A percentile compares a stretch with the other conserved stretches of the same genome.
These are phyloP conservation scores for Steinernema carpocapsae DNA, from an alignment of 2,888 invertebrate genomes.

Conservation along the genomic window DNA sequence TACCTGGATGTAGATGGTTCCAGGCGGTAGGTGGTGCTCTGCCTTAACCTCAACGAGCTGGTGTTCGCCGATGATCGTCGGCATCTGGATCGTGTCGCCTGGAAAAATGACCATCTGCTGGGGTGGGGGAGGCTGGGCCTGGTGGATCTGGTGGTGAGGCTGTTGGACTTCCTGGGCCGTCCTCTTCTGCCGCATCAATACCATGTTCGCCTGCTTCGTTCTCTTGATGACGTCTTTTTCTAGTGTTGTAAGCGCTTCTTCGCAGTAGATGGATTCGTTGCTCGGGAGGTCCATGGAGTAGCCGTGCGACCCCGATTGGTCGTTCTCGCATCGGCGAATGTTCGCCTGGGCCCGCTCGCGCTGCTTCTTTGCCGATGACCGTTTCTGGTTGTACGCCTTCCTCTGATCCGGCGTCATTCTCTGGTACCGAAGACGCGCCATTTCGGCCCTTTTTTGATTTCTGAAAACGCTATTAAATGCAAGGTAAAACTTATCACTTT, in stretches of 20 bases:
- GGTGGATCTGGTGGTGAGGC: conserved; percentile 11
- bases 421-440: conserved; percentile 65
- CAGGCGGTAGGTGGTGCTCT: conserved; percentile 16
- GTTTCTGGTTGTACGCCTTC: conserved; percentile 66
- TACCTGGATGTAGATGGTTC: conserved; percentile 29
- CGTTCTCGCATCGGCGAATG: background rate
- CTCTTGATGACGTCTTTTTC: conserved; percentile 50
- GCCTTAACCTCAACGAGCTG: conserved; percentile 6
- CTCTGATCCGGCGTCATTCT: conserved; percentile 66
- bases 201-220: conserved; percentile 45
- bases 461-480: too few species aligned
- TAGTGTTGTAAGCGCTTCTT: conserved; percentile 36
- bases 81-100: conserved; percentile 5
- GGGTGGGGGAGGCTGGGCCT: background rate
- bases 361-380: conserved; percentile 66
- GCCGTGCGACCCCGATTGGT: background rate
- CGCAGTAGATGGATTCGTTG: background rate
- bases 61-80: background rate
- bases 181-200: conserved; percentile 35
- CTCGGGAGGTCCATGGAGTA: conserved; percentile 11
- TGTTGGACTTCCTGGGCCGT: background rate
- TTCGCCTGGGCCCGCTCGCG: conserved; percentile 44
- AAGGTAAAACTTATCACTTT: too few species aligned
- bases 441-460: conserved; percentile 66
- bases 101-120: conserved; percentile 32